Conservation (phyloP, 2,797 vertebrate genomes). For the Sciurus vulgaris region DNA sequence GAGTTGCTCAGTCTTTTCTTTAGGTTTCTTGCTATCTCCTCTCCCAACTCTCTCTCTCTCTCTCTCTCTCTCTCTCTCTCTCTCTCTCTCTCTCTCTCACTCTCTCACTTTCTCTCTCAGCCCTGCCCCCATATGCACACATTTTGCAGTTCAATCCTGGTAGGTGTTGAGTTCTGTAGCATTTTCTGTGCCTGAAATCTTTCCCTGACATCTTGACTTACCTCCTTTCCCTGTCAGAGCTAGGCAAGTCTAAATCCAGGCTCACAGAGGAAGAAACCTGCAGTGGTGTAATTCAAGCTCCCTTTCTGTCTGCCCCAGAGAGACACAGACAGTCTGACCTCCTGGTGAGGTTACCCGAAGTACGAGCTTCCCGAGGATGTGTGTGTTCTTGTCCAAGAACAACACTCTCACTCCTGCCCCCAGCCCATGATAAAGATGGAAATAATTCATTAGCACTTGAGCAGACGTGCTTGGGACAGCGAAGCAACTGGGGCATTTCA, state of each 20-base stretch:
- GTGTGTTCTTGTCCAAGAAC: slow-evolving; percentile 77
- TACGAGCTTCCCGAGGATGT: slow-evolving; percentile 62
- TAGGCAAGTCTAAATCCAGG: background rate
- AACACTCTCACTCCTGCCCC: slow-evolving; percentile 77
- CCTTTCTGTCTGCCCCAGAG: slow-evolving; percentile 72
- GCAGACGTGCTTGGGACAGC: slow-evolving; percentile 36
- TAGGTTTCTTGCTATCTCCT: background rate
- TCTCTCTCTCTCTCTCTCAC: too few relatives aligned
- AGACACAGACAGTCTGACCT: slow-evolving; percentile 82
- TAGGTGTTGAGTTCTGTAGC: background rate
- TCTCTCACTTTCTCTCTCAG: background rate
- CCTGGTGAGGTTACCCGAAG: slow-evolving; percentile 68
- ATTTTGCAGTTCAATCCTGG: background rate
- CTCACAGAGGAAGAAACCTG: slow-evolving; percentile 12
- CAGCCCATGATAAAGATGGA: slow-evolving; percentile 82
- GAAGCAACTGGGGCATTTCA: slow-evolving; percentile 15
- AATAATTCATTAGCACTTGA: slow-evolving; percentile 83
- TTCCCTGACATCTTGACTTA: slow-evolving; percentile 67
- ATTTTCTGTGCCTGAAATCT: slow-evolving; percentile 61
- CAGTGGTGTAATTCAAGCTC: slow-evolving; percentile 70
- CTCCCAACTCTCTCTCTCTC: background rate
- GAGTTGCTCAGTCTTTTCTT: background rate
- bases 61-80: too few relatives aligned
- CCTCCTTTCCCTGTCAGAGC: background rate
- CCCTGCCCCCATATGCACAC: background rate